These are phyloP conservation scores for Illadopsis cleaveri DNA, from an alignment of 2,113 vertebrate genomes.

Conservation along the genomic window DNA sequence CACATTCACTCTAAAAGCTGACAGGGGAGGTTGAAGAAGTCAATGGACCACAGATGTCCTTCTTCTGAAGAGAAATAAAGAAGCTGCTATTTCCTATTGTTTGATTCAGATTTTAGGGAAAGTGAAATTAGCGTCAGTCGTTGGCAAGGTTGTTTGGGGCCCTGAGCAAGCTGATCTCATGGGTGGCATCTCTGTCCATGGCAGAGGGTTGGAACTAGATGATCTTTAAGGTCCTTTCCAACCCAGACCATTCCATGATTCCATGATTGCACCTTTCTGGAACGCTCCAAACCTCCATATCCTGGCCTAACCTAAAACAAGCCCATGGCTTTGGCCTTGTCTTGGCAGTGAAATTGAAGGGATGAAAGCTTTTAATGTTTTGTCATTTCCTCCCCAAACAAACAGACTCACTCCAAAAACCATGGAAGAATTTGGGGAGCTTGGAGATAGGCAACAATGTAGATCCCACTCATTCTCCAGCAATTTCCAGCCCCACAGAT, in stretches of 20 bases:
- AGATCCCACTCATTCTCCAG: neutral
- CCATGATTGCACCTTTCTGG: neutral
- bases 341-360: neutral
- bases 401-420: neutral
- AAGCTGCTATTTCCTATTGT: neutral
- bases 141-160: neutral
- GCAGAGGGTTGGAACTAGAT: neutral
- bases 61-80: neutral
- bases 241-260: neutral
- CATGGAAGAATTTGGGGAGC: neutral
- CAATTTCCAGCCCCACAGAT: neutral
- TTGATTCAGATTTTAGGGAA: neutral
- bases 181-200: neutral
- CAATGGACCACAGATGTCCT: neutral
- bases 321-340: fast-evolving
- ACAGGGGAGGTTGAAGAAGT: neutral
- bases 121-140: neutral
- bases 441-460: neutral
- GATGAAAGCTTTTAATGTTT: neutral
- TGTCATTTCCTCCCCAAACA: neutral
- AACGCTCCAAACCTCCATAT: fast-evolving
- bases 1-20: neutral
- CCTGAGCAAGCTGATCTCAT: neutral
- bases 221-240: neutral
- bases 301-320: neutral